Evolutionary conservation across 2,888 invertebrate genomes (phyloP).

Genomic region (Schizaphis graminum): DNA sequence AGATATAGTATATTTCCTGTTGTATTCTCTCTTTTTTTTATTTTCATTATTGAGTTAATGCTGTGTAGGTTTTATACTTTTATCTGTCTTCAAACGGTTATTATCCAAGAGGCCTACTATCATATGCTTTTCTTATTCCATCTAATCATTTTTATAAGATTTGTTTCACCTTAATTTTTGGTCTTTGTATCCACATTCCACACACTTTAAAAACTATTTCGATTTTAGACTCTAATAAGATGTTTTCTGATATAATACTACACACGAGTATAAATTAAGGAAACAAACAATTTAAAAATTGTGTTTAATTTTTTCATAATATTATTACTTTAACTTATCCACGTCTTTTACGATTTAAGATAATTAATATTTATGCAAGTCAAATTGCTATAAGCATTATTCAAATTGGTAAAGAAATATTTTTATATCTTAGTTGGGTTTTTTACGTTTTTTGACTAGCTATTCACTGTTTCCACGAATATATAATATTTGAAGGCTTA

Average conservation of each 20-base stretch:
- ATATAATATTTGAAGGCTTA: background rate
- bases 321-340: background rate
- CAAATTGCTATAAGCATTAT: background rate
- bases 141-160: conserved; percentile 1
- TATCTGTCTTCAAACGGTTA: conserved; percentile 38
- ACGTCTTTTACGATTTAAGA: background rate
- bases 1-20: conserved; percentile 42
- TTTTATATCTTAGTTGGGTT: background rate
- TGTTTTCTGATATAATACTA: background rate
- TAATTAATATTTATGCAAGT: background rate
- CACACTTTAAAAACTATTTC: background rate
- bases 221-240: background rate
- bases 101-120: background rate
- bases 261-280: background rate
- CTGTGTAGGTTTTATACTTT: conserved; percentile 15
- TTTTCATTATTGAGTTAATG: conserved; percentile 45
- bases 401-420: background rate
- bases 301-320: background rate
- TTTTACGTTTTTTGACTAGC: background rate
- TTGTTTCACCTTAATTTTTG: conserved; percentile 24
- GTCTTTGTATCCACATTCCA: background rate
- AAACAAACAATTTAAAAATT: background rate
- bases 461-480: background rate
- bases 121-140: conserved; percentile 31
- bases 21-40: conserved; percentile 14